Conservation (phyloP, 2,797 vertebrate genomes). For the Eulemur mongoz region DNA sequence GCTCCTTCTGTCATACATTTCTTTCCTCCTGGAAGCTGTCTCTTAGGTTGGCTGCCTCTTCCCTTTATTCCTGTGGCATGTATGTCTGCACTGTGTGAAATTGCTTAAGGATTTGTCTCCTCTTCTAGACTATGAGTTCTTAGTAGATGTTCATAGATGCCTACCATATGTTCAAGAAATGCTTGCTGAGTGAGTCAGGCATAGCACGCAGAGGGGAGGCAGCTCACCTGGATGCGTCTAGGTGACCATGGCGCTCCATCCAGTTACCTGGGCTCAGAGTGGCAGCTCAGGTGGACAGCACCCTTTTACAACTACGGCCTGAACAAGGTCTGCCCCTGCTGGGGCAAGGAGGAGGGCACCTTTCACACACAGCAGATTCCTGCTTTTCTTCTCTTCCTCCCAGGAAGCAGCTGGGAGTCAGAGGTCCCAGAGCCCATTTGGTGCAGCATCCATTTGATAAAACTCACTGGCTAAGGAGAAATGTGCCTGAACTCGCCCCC, state of each 20-base stretch:
- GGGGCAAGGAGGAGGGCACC: neutral
- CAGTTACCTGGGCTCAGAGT: neutral
- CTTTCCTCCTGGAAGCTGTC: neutral
- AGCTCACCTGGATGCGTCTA: neutral
- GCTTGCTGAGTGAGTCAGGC: neutral
- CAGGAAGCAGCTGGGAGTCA: neutral
- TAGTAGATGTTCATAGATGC: neutral
- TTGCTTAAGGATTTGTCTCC: neutral
- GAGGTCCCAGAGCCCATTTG: neutral
- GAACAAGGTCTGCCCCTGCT: neutral
- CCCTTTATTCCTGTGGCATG: neutral
- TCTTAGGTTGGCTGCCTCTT: neutral
- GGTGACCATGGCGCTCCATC: neutral
- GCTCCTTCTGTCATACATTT: neutral
- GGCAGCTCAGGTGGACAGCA: neutral
- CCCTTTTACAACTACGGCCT: neutral
- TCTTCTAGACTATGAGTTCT: neutral
- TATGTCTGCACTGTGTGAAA: neutral
- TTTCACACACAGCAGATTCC: neutral
- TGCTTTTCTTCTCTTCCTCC: neutral
- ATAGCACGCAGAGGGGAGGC: neutral
- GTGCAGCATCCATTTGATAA: fast-evolving
- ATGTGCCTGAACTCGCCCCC: fast-evolving
- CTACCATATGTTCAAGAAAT: neutral
- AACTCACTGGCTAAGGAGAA: neutral